Conservation (phyloP, 1,140 invertebrate genomes). For the Amphibalanus amphitrite region DNA sequence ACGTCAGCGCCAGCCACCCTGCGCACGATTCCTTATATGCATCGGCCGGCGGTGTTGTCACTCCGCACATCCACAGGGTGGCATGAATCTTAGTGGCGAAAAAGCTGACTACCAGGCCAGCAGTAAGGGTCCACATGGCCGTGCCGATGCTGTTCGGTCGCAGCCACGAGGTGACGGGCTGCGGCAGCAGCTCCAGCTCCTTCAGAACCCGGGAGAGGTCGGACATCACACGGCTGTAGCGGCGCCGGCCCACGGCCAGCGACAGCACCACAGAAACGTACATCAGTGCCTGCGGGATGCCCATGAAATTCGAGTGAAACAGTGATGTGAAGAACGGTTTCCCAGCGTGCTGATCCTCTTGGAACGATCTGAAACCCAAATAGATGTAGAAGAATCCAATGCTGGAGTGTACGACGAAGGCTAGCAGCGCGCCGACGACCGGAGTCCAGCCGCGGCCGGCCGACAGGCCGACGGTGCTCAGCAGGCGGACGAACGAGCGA, state of each 20-base stretch:
- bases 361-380: neutral
- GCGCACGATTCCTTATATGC: neutral
- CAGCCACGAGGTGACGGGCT: too few species aligned
- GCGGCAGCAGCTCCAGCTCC: too few species aligned
- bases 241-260: too few species aligned
- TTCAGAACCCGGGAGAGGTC: too few species aligned
- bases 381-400: neutral
- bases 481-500: neutral
- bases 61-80: neutral
- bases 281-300: neutral
- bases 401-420: too few species aligned
- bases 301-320: neutral
- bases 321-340: neutral
- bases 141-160: too few species aligned
- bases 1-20: neutral
- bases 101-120: neutral
- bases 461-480: neutral
- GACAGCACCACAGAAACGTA: neutral
- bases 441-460: neutral
- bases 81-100: neutral
- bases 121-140: neutral
- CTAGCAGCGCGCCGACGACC: neutral
- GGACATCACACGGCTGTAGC: too few species aligned
- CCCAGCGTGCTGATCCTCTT: neutral
- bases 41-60: too few species aligned